Evolutionary conservation across 2,113 vertebrate genomes (phyloP), one percentile per base, ranked within the genome.

Genomic region (Drymodes brunneopygia): DNA sequence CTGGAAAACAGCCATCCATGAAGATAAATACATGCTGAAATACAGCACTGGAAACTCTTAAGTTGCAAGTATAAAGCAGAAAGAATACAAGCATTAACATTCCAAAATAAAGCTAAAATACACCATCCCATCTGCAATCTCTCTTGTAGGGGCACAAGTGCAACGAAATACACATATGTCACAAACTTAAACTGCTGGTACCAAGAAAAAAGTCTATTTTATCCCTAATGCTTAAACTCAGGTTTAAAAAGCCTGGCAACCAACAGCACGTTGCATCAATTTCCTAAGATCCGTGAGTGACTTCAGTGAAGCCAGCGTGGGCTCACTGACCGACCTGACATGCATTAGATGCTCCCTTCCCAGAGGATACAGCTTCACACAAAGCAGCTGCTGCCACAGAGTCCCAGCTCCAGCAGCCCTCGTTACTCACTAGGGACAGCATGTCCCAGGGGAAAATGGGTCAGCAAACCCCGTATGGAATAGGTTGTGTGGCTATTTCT

Each of bases 261-360:
- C 35, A 47, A 25, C 1, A 23, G 65, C 40, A 64, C 0, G 0
- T 13, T 44, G 35, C 2, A 36, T 0, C 9, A 20, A 20, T 47
- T 45, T 28, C 40, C 21, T 8, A 16, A 27, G 33, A 35, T 15
- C 44, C 38, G 27, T 0, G 9, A 58, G 16, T 14, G 47, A 65
- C 42, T 56, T 10, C 65, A 36, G 20, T 3, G 18, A 28, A 56
- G 31, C 23, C 56, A 22, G 40, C 6, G 11, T 1, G 27, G 33
- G 40, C n/a, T 89, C 90, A 20, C 45, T 57, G 4, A 29, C 77
- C 71, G 53, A 10, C 33, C 65, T 13, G 61, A 21, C 5, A 2
- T 3, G 35, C 31, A 18, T 0, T 28, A 14, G 17, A 27, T 62
- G 44, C 38, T 17, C 57, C 38, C 29, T 31, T 29, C 40, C 57